Percentiles rank a stretch among this genome's conserved stretches.
These are phyloP conservation scores for Pemphredon lugubris DNA, from an alignment of 2,888 invertebrate genomes.

Conservation along the genomic window DNA sequence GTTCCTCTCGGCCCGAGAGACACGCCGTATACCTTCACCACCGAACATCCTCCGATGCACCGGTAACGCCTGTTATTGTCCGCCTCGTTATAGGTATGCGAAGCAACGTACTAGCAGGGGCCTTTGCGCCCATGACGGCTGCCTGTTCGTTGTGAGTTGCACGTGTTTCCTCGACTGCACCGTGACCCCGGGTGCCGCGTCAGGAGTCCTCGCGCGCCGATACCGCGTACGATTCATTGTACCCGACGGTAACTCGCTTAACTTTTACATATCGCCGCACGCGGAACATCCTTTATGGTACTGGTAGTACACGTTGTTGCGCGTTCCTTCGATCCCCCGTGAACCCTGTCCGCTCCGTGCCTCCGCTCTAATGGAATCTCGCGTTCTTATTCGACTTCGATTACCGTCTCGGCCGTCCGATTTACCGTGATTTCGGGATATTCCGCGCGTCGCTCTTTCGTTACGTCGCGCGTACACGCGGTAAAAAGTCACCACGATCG, in stretches of 20 bases:
- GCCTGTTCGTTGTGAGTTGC: conserved; percentile 36
- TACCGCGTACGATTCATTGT: conserved; percentile 29
- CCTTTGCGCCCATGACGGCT: conserved; percentile 20
- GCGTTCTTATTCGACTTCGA: not conserved
- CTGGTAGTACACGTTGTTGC: conserved; percentile 24
- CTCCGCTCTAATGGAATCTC: not conserved
- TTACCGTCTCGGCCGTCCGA: too few relatives aligned
- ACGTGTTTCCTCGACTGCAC: conserved; percentile 56
- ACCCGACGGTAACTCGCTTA: conserved; percentile 31
- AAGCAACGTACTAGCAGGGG: conserved; percentile 32
- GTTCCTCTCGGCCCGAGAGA: conserved; percentile 37
- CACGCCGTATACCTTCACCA: conserved; percentile 52
- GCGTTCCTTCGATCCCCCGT: not conserved
- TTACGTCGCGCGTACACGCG: too few relatives aligned
- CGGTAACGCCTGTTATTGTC: conserved; percentile 69
- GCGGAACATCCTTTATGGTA: conserved; percentile 33
- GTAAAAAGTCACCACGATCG: too few relatives aligned
- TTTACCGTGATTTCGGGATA: conserved; percentile 15
- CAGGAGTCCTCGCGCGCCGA: conserved; percentile 42
- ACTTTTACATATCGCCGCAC: conserved; percentile 37
- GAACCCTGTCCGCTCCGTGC: not conserved
- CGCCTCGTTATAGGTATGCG: conserved; percentile 52
- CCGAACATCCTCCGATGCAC: conserved; percentile 59
- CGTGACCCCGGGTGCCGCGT: conserved; percentile 56
- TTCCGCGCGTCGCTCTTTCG: too few relatives aligned